Conservation (phyloP, 2,797 vertebrate genomes). For the Etheostoma perlongum region DNA sequence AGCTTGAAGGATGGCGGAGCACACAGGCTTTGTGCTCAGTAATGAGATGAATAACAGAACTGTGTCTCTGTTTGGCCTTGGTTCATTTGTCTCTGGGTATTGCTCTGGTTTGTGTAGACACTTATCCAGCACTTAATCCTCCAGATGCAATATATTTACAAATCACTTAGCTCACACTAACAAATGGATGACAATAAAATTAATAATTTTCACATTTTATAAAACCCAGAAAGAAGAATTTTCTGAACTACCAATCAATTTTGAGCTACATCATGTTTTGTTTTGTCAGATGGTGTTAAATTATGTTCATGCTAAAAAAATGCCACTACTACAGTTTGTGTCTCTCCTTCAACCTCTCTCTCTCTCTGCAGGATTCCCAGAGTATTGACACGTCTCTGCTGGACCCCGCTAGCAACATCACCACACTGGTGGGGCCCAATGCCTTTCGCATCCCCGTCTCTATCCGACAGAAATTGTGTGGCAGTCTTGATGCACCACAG, state of each 20-base stretch:
- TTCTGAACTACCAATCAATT: slow-evolving; percentile 24
- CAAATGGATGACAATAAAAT: slow-evolving; percentile 32
- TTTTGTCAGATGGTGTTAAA: slow-evolving; percentile 26
- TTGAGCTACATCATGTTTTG: slow-evolving; percentile 37
- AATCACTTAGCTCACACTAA: slow-evolving; percentile 43
- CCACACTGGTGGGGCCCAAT: slow-evolving; percentile 91
- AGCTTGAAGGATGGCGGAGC: slow-evolving; percentile 62
- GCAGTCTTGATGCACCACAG: slow-evolving; percentile 96
- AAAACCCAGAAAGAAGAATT: slow-evolving; percentile 9
- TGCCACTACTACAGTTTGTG: not conserved
- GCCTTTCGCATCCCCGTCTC: slow-evolving; percentile 97
- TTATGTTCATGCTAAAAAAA: slow-evolving; percentile 16
- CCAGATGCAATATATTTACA: slow-evolving; percentile 49
- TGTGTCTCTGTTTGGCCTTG: slow-evolving; percentile 44
- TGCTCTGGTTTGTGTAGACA: slow-evolving; percentile 49
- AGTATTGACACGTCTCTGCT: slow-evolving; percentile 91
- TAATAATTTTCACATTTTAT: slow-evolving; percentile 30
- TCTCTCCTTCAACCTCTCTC: slow-evolving; percentile 1
- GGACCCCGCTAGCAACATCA: slow-evolving; percentile 92
- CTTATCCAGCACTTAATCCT: slow-evolving; percentile 52
- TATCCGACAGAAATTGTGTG: slow-evolving; percentile 96
- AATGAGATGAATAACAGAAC: slow-evolving; percentile 72
- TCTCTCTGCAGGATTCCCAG: slow-evolving; percentile 87
- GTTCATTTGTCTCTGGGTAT: slow-evolving; percentile 63
- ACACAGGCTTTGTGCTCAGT: slow-evolving; percentile 60